These are phyloP conservation scores for Catocala nupta DNA, from an alignment of 2,888 invertebrate species.

Conservation along the genomic window DNA sequence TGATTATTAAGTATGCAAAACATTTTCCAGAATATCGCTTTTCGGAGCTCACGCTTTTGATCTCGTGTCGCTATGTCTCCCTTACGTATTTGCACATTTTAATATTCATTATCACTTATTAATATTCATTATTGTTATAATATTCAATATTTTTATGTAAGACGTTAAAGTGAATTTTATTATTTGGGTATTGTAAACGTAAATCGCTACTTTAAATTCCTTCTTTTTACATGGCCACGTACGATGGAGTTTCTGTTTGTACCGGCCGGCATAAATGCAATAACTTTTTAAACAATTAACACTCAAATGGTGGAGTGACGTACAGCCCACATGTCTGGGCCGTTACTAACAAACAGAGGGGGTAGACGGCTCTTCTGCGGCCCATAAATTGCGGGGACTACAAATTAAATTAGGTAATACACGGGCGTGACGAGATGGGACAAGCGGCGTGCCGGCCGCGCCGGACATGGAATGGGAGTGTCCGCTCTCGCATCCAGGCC, in stretches of 20 bases:
- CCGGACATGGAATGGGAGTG: conserved; percentile 84
- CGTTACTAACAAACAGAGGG: conserved; percentile 70
- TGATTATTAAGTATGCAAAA: conserved; percentile 16
- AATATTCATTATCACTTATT: conserved; percentile 44
- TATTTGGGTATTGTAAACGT: conserved; percentile 5
- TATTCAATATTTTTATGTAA: conserved; percentile 37
- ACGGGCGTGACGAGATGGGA: conserved; percentile 82
- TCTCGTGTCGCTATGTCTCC: conserved; percentile 29
- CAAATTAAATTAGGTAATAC: conserved; percentile 87
- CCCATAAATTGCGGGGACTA: conserved; percentile 83
- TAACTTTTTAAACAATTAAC: conserved; percentile 45
- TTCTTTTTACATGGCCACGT: background rate
- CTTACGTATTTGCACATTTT: conserved; percentile 48
- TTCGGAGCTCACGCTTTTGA: conserved; percentile 30
- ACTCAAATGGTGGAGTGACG: conserved; percentile 53
- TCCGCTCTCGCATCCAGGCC: conserved; percentile 64
- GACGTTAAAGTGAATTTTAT: conserved; percentile 22
- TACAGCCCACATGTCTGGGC: conserved; percentile 55
- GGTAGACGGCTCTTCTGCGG: conserved; percentile 77
- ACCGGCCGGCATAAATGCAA: conserved; percentile 5
- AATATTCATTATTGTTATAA: conserved; percentile 47
- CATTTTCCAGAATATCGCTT: conserved; percentile 24
- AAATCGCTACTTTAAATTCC: conserved; percentile 1
- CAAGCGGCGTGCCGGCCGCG: conserved; percentile 73
- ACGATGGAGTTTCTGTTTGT: background rate